A percentile compares a stretch with the other conserved stretches of the same genome.
These are phyloP conservation scores for Microplitis manilae DNA, from an alignment of 2,888 invertebrate genomes.

Conservation along the genomic window DNA sequence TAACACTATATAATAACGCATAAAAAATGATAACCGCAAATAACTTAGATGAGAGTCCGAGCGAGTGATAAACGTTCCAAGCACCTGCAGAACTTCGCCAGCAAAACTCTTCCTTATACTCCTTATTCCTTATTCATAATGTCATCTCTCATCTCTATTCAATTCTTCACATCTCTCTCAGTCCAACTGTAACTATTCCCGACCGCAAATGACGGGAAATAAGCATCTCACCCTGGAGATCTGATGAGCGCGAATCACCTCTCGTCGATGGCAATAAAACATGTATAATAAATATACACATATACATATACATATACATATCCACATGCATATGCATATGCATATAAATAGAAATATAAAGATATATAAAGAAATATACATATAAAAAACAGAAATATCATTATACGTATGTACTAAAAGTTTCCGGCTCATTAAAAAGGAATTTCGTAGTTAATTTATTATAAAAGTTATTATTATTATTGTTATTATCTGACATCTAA, in stretches of 20 bases:
- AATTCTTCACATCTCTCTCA: slow-evolving; percentile 6
- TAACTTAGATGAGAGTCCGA: slow-evolving; percentile 43
- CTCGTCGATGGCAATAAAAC: slow-evolving; percentile 15
- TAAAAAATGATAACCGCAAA: slow-evolving; percentile 43
- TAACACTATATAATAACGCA: slow-evolving; percentile 8
- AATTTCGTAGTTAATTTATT: slow-evolving; percentile 6
- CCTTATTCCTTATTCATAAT: not conserved
- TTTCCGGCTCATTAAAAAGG: not conserved
- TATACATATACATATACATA: not conserved
- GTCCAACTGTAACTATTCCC: not conserved
- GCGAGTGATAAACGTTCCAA: slow-evolving; percentile 45
- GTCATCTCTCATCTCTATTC: not conserved
- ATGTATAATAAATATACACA: not conserved
- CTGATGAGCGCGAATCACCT: slow-evolving; percentile 15
- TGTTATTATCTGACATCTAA: not conserved
- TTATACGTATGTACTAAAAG: not conserved
- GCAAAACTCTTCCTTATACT: slow-evolving; percentile 2
- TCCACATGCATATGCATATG: too few relatives aligned
- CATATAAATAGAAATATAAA: too few relatives aligned
- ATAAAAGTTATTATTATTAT: not conserved
- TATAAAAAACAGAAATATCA: not conserved
- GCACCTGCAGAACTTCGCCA: slow-evolving; percentile 41
- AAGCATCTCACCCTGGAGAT: not conserved
- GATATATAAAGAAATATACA: not conserved
- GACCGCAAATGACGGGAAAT: slow-evolving; percentile 29